Evolutionary conservation across 2,888 invertebrate species (phyloP), one percentile per base, ranked within the genome.

Genomic region (Beris morrisii): DNA sequence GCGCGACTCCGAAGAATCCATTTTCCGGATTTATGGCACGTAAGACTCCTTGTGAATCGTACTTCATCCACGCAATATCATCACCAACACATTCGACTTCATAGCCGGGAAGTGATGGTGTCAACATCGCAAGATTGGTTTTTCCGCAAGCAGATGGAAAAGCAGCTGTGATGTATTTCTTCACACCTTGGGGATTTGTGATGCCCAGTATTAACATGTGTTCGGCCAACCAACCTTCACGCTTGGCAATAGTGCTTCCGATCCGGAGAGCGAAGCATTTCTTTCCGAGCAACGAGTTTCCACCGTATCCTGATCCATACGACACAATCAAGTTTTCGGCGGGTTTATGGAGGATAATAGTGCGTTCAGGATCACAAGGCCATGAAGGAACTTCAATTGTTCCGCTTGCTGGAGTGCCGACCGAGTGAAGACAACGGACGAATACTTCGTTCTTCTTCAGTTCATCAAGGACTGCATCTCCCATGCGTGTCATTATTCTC

Each of bases 81-180:
- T 99, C 99, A 0, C 97, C 97, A 0, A 96, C 97, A 75, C 95
- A 95, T 78, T 95, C 93, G 58, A 94, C 81, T 76, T 93, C 93
- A 82, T 92, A 95, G 12, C 97, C 97, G 0, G 96, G 93, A 38
- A 99, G 82, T 0, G 92, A 86, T 0, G 99, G 96, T 12, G 90
- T 92, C 89, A 99, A 88, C 99, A 99, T 99, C 15, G 99, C 99
- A 67, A 99, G 83, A 82, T 99, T 99, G 15, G 99, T 99, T 82
- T 99, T 99, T 38, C 99, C 99, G 78, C 99, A 99, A 9, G 98
- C 98, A 5, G 96, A 96, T 0, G 99, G 99, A 80, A 99, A 99
- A 0, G 99, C 99, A 0, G 98, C 99, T 0, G 95, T 97, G 69
- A 99, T 90, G 83, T 97, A 98, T 56, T 88, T 88, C 80, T 95